Conservation (phyloP, 2,888 invertebrate genomes). For the Julus scanicus region DNA sequence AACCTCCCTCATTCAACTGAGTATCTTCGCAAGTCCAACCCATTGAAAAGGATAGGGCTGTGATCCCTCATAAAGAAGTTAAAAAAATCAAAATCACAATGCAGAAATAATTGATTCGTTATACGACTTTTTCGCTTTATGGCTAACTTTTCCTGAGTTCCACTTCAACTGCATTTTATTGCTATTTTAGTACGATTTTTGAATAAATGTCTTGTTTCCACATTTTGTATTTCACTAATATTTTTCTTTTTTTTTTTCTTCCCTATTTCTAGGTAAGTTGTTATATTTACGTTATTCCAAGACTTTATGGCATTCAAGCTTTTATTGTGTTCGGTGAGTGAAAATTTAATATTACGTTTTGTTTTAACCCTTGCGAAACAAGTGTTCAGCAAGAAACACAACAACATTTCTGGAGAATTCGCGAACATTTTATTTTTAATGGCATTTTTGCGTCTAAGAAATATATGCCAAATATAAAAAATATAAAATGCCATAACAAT, state of each 20-base stretch:
- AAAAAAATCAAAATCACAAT: too few species aligned
- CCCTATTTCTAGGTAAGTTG: conserved; percentile 2
- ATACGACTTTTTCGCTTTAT: too few species aligned
- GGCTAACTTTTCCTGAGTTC: too few species aligned
- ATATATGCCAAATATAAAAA: too few species aligned
- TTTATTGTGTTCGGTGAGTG: conserved; percentile 1
- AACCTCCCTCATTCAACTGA: too few species aligned
- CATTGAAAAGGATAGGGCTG: too few species aligned
- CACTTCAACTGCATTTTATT: conserved; percentile 4
- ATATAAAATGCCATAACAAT: too few species aligned
- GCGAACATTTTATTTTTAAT: not conserved
- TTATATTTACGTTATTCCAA: not conserved
- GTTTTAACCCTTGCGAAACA: not conserved
- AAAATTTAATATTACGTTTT: not conserved
- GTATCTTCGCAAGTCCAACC: too few species aligned
- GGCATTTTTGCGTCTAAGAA: too few species aligned
- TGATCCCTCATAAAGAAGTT: too few species aligned
- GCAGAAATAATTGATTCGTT: too few species aligned
- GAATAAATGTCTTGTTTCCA: not conserved
- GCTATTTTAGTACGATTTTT: not conserved
- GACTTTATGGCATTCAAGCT: not conserved
- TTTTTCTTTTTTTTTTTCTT: conserved; percentile 8
- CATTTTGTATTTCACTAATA: not conserved
- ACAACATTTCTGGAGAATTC: not conserved
- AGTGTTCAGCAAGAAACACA: not conserved